phyloP scores from a whole-genome alignment of 1,140 invertebrate genomes.

The Acromyrmex heyeri region DNA sequence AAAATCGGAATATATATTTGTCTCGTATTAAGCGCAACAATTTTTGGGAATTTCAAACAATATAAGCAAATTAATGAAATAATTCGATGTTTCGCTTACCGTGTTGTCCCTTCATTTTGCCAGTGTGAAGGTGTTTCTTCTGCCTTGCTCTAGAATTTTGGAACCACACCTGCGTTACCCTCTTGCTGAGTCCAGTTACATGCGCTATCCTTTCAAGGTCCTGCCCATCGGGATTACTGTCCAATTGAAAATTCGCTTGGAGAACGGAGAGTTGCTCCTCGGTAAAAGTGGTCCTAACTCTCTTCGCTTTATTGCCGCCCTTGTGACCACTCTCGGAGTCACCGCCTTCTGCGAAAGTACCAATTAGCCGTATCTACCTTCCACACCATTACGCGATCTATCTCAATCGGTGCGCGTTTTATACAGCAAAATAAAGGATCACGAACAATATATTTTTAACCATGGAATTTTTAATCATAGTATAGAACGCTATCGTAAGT shows the following conservation, averaged over 20 bases:
- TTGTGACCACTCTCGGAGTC: constrained; percentile 95
- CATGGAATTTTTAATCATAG: too few species aligned
- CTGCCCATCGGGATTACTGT: constrained; percentile 99
- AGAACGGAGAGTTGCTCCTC: constrained; percentile 99
- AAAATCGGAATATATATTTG: too few species aligned
- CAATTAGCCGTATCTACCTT: constrained; percentile 62
- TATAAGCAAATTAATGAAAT: background rate
- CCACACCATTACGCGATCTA: constrained; percentile 1
- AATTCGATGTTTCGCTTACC: constrained; percentile 65
- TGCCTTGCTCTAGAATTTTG: constrained; percentile 99
- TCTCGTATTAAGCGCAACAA: too few species aligned
- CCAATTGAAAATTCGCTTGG: constrained; percentile 98
- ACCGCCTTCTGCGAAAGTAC: constrained; percentile 91
- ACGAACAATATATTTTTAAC: background rate
- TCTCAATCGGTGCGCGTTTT: background rate
- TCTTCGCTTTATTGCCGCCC: constrained; percentile 94
- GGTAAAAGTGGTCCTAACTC: constrained; percentile 98
- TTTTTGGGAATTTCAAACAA: too few species aligned
- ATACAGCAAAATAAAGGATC: background rate
- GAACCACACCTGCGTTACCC: constrained; percentile 99
- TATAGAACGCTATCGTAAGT: too few species aligned
- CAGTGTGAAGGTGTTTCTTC: constrained; percentile 98
- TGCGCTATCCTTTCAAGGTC: constrained; percentile 99
- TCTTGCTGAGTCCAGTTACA: constrained; percentile 97
- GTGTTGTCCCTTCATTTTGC: constrained; percentile 90